Evolutionary conservation across 2,888 invertebrate species (phyloP).

Genomic region (Scrobipalpa atriplicella): DNA sequence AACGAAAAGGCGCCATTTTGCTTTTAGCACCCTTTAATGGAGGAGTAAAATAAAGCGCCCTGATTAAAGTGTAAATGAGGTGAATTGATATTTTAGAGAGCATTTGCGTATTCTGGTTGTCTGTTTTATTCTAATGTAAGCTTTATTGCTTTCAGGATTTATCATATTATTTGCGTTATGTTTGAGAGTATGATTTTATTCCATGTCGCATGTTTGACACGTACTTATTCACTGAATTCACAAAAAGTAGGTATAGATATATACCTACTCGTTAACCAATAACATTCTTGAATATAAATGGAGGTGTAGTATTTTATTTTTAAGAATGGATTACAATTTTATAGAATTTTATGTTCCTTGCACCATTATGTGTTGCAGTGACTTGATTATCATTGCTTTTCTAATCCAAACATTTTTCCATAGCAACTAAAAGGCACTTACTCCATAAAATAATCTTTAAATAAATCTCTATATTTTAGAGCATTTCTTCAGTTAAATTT

Average conservation of each 20-base stretch:
- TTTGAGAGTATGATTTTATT: neutral
- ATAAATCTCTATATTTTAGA: neutral
- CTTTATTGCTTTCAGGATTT: slow-evolving; percentile 8
- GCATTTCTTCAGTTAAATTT: slow-evolving; percentile 20
- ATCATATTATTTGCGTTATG: neutral
- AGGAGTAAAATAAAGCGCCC: slow-evolving; percentile 62
- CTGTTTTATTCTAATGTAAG: slow-evolving; percentile 11
- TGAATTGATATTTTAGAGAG: slow-evolving; percentile 64
- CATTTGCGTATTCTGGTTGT: slow-evolving; percentile 20
- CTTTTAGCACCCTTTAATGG: slow-evolving; percentile 78
- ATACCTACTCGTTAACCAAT: no score
- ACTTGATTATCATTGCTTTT: no score
- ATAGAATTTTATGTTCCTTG: no score
- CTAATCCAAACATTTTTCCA: no score
- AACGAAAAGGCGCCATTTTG: slow-evolving; percentile 68
- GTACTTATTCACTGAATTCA: neutral
- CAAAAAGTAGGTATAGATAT: no score
- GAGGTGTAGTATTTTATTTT: no score
- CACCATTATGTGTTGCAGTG: no score
- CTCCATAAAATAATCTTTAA: neutral
- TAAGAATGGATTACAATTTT: no score
- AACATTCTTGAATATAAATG: no score
- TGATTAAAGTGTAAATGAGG: slow-evolving; percentile 74
- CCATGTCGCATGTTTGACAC: neutral
- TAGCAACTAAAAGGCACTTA: no score